Conservation (phyloP, 1,140 invertebrate species). For the Sesamia nonagrioides region DNA sequence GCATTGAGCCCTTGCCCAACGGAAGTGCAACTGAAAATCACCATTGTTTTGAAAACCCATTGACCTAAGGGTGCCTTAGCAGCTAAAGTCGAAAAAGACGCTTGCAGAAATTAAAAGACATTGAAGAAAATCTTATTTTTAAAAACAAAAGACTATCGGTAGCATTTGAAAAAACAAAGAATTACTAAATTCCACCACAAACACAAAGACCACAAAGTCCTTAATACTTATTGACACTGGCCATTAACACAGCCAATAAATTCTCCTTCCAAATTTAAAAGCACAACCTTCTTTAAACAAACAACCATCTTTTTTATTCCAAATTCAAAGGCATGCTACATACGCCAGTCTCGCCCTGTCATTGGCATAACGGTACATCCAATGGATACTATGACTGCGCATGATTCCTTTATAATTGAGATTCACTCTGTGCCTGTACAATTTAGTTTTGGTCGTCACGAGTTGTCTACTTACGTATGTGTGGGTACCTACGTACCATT, state of each 20-base stretch:
- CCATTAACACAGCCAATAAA: background rate
- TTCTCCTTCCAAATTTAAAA: background rate
- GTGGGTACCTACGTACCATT: background rate
- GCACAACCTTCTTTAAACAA: background rate
- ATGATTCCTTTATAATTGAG: conserved; percentile 79
- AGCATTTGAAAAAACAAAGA: too few relatives aligned
- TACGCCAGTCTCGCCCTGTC: conserved; percentile 41
- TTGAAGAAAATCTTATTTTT: too few relatives aligned
- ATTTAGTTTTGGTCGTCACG: conserved; percentile 65
- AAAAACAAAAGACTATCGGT: too few relatives aligned
- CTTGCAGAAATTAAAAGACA: too few relatives aligned
- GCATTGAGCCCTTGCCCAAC: too few relatives aligned
- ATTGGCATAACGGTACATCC: conserved; percentile 77
- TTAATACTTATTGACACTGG: background rate
- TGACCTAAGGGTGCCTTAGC: too few relatives aligned
- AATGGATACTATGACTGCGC: conserved; percentile 82
- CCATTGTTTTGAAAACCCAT: too few relatives aligned
- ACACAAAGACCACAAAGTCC: too few relatives aligned
- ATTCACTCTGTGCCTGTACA: conserved; percentile 63
- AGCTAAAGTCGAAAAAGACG: too few relatives aligned
- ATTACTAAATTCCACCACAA: too few relatives aligned
- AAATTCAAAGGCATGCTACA: conserved; percentile 8
- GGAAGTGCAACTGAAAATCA: too few relatives aligned
- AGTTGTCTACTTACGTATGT: conserved; percentile 12
- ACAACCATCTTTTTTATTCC: background rate